A percentile compares a stretch with the other conserved stretches of the same genome.
Evolutionary conservation across 2,113 vertebrate species (phyloP).

Genomic region (Hyperopisus bebe): DNA sequence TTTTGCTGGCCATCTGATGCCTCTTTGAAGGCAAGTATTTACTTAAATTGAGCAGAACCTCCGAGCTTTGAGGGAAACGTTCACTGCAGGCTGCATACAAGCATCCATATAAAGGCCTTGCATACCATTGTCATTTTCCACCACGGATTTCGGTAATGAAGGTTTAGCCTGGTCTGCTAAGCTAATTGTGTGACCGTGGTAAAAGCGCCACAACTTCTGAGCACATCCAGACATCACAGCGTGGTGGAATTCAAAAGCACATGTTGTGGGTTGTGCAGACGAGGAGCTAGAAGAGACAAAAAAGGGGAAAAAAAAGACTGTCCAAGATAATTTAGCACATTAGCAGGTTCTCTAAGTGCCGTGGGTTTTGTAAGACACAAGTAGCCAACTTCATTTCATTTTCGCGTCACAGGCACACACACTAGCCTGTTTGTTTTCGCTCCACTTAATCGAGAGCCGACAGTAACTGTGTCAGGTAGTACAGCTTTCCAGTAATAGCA

Average conservation of each 20-base stretch:
- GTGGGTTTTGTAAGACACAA: neutral
- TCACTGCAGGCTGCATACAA: neutral
- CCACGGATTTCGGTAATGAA: neutral
- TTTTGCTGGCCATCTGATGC: neutral
- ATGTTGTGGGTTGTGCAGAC: neutral
- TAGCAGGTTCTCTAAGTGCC: neutral
- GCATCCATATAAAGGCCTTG: neutral
- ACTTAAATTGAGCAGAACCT: neutral
- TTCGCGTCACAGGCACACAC: neutral
- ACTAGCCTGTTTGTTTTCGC: neutral
- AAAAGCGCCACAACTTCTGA: neutral
- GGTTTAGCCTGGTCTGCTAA: constrained; percentile 3
- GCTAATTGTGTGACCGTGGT: neutral
- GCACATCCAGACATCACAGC: neutral
- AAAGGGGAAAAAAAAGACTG: neutral
- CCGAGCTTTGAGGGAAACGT: neutral
- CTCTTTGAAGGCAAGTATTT: neutral
- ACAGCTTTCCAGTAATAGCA: neutral
- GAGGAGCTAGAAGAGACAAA: neutral
- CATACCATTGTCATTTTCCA: neutral
- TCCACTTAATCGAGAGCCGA: neutral
- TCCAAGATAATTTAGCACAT: neutral
- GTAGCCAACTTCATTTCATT: neutral
- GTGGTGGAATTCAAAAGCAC: neutral
- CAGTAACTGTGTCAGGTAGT: neutral